These are phyloP conservation scores for Drosophila demipolita DNA, from an alignment of 2,888 invertebrate species.

Conservation along the genomic window DNA sequence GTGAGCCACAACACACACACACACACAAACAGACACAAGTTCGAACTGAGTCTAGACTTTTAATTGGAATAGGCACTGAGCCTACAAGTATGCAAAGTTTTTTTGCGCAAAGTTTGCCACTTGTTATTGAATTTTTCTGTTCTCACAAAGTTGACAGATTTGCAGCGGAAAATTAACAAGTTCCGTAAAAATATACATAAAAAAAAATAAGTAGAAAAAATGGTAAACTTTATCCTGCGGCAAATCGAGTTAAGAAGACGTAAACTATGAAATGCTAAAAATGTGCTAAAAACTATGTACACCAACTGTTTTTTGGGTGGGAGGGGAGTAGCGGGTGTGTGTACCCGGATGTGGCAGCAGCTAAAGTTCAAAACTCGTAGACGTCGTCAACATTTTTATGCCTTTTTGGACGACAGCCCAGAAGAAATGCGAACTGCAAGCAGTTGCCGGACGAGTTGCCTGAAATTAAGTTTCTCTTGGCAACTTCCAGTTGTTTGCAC, in stretches of 20 bases:
- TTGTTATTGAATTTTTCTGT: slow-evolving; percentile 60
- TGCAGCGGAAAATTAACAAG: slow-evolving; percentile 81
- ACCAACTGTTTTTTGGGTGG: slow-evolving; percentile 18
- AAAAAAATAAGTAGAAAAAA: slow-evolving; percentile 27
- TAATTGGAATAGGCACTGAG: slow-evolving; percentile 63
- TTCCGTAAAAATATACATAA: slow-evolving; percentile 44
- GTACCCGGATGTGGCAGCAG: slow-evolving; percentile 43
- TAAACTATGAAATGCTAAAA: slow-evolving; percentile 72
- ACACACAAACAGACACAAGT: slow-evolving; percentile 32
- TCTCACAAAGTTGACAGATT: slow-evolving; percentile 72
- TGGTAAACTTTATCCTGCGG: slow-evolving; percentile 68
- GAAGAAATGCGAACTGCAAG: slow-evolving; percentile 21
- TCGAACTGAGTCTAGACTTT: slow-evolving; percentile 67
- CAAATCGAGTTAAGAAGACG: slow-evolving; percentile 77
- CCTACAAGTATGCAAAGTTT: slow-evolving; percentile 51
- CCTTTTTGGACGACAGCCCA: slow-evolving; percentile 35
- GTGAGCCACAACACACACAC: background rate
- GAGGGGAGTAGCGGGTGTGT: background rate
- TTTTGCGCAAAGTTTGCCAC: slow-evolving; percentile 52
- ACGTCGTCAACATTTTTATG: slow-evolving; percentile 61
- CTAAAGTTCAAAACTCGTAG: slow-evolving; percentile 64
- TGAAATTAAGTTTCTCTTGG: slow-evolving; percentile 48
- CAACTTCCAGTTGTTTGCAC: slow-evolving; percentile 66
- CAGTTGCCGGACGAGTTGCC: slow-evolving; percentile 8
- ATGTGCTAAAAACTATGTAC: slow-evolving; percentile 65